Evolutionary conservation across 2,113 vertebrate species (phyloP), one percentile per base, ranked within the genome.

Genomic region (Pithys albifrons): DNA sequence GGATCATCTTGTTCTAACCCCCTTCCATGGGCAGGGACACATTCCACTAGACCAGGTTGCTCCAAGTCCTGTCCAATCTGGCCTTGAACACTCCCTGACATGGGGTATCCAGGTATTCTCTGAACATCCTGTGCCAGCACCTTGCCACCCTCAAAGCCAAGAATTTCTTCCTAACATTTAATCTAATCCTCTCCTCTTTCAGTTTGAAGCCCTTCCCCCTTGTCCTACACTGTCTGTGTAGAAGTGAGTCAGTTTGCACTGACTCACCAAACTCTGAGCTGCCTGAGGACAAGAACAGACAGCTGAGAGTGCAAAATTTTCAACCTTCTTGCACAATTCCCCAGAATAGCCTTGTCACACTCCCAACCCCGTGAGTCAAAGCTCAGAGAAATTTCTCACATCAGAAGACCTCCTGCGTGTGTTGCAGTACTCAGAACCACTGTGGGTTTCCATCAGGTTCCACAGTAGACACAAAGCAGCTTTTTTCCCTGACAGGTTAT

Each of bases 11-110:
- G 0, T 57, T 64, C 22, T 8, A 33, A 31, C 20, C 1, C 11
- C 8, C 15, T 57, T 31, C 8, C 35, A 37, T 14, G 15, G 11
- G 1, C 24, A 69, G 29, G 9, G 29, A 22, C 24, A 29, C 7
- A 19, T 89, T n/a, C 19, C 15, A 15, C 11, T 41, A 10, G 2
- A 4, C n/a, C 87, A 48, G 46, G 9, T 3, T 70, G 7, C 48
- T 70, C 12, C 2, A 5, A 62, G 14, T 0, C 23, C 28, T 0
- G 0, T 55, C 71, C 29, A 41, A 1, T 11, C 55, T 49, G n/a
- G 9, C 29, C 14, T 31, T 62, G 39, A 1, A 16, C 41, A 35
- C 20, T 43, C 13, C 31, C 79, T 70, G 25, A 18, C 3, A 16
- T 20, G 23, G 12, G 12, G 5, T 35, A 62, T 11, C 41, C 48